These are phyloP conservation scores for Metacarcinus magister DNA, from an alignment of 2,888 invertebrate species.

Conservation along the genomic window DNA sequence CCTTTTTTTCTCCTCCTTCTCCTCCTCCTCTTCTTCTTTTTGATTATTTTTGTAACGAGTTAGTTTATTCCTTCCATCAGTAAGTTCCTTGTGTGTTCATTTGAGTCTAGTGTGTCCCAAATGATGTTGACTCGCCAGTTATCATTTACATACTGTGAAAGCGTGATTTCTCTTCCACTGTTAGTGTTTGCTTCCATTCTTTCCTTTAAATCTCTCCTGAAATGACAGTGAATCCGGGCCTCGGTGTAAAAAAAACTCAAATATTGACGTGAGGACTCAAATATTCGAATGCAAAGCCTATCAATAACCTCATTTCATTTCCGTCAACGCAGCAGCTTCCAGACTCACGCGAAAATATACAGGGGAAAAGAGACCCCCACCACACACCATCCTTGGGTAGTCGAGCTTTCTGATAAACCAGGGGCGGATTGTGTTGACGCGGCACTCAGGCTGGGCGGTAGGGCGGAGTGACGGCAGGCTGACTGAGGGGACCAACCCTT, in stretches of 20 bases:
- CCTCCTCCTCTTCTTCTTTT: conserved; percentile 9
- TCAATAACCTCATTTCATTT: background rate
- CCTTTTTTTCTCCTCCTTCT: background rate
- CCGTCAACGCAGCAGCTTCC: background rate
- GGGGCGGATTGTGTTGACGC: background rate
- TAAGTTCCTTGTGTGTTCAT: background rate
- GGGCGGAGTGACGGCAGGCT: background rate
- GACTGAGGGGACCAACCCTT: background rate
- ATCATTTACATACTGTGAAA: background rate
- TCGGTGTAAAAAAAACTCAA: background rate
- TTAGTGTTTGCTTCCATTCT: background rate
- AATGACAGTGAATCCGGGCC: background rate
- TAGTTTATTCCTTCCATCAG: background rate
- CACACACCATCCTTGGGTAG: background rate
- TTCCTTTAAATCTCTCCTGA: background rate
- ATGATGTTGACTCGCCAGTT: background rate
- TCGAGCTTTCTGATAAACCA: background rate
- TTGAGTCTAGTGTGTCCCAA: background rate
- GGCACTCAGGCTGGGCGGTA: background rate
- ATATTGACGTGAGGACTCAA: conserved; percentile 22
- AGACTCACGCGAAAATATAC: background rate
- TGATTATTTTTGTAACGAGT: too few relatives aligned
- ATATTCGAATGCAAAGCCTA: conserved; percentile 18
- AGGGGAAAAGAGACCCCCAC: background rate
- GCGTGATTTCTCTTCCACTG: background rate